A percentile compares a stretch with the other conserved stretches of the same genome.
Conservation (phyloP, 1,140 invertebrate species). For the Drosophila parabipectinata region DNA sequence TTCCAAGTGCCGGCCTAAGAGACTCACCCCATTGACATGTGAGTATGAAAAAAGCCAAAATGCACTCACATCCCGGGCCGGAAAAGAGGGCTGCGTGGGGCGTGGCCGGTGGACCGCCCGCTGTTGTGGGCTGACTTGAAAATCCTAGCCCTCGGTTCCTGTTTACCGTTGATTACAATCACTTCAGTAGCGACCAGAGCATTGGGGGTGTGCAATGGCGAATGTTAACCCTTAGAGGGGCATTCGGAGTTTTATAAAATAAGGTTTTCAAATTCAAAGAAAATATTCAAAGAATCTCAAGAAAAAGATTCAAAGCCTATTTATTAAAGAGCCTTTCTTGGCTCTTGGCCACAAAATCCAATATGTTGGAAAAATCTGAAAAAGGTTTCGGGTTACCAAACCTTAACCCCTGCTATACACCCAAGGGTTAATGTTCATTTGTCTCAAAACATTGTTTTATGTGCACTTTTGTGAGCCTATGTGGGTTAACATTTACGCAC, state of each 20-base stretch:
- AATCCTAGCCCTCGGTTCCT: conserved; percentile 46
- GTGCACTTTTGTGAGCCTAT: background rate
- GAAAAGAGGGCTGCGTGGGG: conserved; percentile 36
- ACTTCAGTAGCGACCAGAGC: conserved; percentile 43
- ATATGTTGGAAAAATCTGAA: too few species aligned
- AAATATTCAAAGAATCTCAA: too few species aligned
- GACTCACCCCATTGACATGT: conserved; percentile 69
- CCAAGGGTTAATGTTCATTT: conserved; percentile 49
- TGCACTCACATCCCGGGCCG: conserved; percentile 43
- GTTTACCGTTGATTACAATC: conserved; percentile 75
- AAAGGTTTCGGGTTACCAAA: background rate
- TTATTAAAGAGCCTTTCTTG: too few species aligned
- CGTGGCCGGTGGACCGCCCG: conserved; percentile 65
- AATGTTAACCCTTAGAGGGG: conserved; percentile 48
- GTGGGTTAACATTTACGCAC: conserved; percentile 54
- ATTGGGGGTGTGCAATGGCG: conserved; percentile 62
- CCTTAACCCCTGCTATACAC: background rate
- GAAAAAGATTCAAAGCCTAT: too few species aligned
- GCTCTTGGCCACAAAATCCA: too few species aligned
- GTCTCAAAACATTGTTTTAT: background rate
- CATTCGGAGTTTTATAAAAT: background rate
- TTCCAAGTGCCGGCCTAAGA: conserved; percentile 23
- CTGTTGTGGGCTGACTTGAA: conserved; percentile 41
- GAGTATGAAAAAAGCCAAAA: conserved; percentile 4
- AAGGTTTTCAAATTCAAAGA: too few species aligned